phyloP scores from a whole-genome alignment of 2,888 invertebrate species.

The Cheilosia variabilis region DNA sequence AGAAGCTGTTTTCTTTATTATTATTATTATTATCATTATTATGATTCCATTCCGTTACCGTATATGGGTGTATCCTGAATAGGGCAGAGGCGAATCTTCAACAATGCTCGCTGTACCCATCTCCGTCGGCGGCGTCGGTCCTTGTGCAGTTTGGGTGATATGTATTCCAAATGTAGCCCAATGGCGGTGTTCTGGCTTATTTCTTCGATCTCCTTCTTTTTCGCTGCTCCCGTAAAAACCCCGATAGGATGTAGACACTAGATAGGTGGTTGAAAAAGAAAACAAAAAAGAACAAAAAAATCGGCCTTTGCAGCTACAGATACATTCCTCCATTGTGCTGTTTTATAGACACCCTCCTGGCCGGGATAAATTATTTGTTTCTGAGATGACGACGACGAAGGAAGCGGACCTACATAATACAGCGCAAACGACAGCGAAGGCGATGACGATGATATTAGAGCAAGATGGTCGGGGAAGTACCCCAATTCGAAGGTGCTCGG shows the following conservation, averaged over 20 bases:
- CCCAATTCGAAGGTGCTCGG: conserved; percentile 60
- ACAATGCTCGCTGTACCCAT: conserved; percentile 5
- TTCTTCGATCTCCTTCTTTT: conserved; percentile 29
- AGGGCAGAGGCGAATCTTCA: conserved; percentile 41
- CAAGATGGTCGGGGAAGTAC: conserved; percentile 17
- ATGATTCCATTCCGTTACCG: conserved; percentile 43
- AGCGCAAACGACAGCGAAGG: conserved; percentile 5
- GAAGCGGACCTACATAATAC: neutral
- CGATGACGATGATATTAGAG: conserved; percentile 36
- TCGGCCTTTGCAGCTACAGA: conserved; percentile 35
- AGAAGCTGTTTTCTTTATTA: conserved; percentile 73
- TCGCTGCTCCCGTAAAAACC: neutral
- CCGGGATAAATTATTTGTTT: conserved; percentile 48
- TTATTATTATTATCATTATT: conserved; percentile 72
- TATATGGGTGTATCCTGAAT: conserved; percentile 38
- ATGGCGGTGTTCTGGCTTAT: conserved; percentile 31
- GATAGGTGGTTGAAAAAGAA: neutral
- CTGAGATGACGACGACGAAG: conserved; percentile 23
- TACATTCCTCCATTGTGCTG: conserved; percentile 41
- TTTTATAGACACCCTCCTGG: conserved; percentile 33
- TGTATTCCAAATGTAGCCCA: conserved; percentile 34
- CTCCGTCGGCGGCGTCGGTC: conserved; percentile 2
- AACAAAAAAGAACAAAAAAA: neutral
- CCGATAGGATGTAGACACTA: neutral
- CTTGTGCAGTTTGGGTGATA: conserved; percentile 31